Conservation (phyloP, 2,888 invertebrate species). For the Tetranychus piercei region DNA sequence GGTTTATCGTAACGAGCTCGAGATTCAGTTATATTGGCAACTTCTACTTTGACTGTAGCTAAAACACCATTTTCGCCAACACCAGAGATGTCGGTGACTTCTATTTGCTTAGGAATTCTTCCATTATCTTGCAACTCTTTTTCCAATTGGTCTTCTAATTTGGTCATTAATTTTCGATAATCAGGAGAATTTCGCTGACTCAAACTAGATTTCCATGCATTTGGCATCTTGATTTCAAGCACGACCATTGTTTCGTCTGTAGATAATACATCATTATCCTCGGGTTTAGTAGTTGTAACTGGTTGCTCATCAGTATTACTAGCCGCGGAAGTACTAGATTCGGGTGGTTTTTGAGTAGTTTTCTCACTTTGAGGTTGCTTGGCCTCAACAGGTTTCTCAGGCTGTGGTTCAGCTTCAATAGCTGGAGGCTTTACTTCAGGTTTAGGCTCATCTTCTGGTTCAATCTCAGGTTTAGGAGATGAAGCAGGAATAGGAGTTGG, state of each 20-base stretch:
- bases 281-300: neutral
- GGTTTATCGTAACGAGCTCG: constrained; percentile 14
- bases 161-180: constrained; percentile 10
- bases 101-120: neutral
- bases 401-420: neutral
- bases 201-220: constrained; percentile 11
- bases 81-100: constrained; percentile 8
- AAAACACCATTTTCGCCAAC: constrained; percentile 12
- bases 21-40: constrained; percentile 14
- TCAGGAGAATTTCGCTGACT: constrained; percentile 8
- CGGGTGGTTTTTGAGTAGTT: neutral
- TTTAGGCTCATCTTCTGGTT: neutral
- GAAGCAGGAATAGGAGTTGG: neutral
- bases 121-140: constrained; percentile 11
- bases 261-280: neutral
- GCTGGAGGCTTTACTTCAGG: neutral
- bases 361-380: neutral
- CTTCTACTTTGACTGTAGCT: constrained; percentile 16
- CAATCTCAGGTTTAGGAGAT: constrained; percentile 9
- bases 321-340: neutral
- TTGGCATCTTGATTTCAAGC: constrained; percentile 13
- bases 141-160: constrained; percentile 12
- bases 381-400: neutral
- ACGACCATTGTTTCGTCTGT: neutral
- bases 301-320: neutral